Base-by-base conservation (phyloP, 2,888 invertebrate species). In the Lypha dubia region DNA sequence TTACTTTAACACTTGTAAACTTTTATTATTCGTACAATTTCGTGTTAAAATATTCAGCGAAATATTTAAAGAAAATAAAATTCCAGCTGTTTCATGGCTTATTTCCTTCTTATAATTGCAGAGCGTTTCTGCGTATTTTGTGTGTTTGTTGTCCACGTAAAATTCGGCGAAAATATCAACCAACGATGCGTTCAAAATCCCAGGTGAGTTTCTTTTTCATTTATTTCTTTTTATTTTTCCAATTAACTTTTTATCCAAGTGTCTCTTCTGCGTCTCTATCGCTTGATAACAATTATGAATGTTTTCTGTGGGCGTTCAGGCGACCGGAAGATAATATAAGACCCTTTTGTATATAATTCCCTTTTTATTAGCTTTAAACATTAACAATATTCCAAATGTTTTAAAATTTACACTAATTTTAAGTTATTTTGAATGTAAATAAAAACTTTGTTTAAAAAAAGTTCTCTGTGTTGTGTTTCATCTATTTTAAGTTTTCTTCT, bases 71-170 rank as follows among this genome's bases (percentile, higher is more conserved):
- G 28, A 8, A 53, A 67, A 28, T 1, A 20, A 38, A 41, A 17
- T 28, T 60, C 20, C 24, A 63, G 8, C 32, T 22, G 13, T 35
- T 22, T 3, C n/a, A 32, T 35, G 7, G 4, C n/a, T 67, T 46
- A 38, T 58, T 74, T 74, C 5, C 7, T 44, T 38, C n/a, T 92
- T 92, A 92, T 93, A 89, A 89, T 88, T 94, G 24, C 95, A 97
- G 98, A 93, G 98, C 98, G 22, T 98, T 98, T 92, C 95, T 97
- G 77, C 95, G 98, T 90, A 97, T 98, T 89, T 93, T 98, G 82
- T 98, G 98, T 93, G 95, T 95, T 62, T 98, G 97, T 93, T 97
- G 97, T 92, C 97, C 97, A 1, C 94, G 96, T 88, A 95, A 95
- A 90, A 94, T 97, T 88, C 94, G 96, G 87, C 94, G 96, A 91